Evolutionary conservation across 2,888 invertebrate species (phyloP), one percentile per base, ranked within the genome.

Genomic region (Lordiphosa andalusiaca): DNA sequence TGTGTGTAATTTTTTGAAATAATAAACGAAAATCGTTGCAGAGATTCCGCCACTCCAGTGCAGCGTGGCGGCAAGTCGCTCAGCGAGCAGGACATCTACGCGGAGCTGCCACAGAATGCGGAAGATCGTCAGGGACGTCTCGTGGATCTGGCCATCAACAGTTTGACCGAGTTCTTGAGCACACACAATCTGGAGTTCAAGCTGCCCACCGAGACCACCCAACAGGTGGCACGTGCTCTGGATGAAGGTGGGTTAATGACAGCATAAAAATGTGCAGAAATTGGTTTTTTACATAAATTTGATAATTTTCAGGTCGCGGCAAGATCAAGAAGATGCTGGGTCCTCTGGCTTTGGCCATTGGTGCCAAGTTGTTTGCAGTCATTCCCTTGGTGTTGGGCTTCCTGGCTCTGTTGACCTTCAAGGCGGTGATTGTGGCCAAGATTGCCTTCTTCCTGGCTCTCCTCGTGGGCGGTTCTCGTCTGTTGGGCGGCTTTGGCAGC

Each of bases 381-480:
- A 88, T 94, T 0, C 95, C 95, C 0, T 88, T 95, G 6, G 88
- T 94, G 13, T 91, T 95, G 66, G 94, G 94, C 13, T 93, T 93
- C 46, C 90, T 95, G 0, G 93, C 93, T 0, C 90, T 95, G 16
- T 88, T 95, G 70, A 93, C 94, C 21, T 91, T 93, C 41, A 96
- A 95, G 90, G 95, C 95, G 25, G 89, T 95, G 53, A 91, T 95
- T 67, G 92, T 95, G 10, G 93, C 95, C 47, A 96, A 95, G 88
- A 89, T 95, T 56, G 95, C 96, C 1, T 92, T 96, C 68, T 88
- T 95, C 48, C 90, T 95, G 38, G 94, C 95, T 21, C 92, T 93
- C 0, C 91, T 94, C 25, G 86, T 95, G 48, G 93, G 94, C 4
- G 90, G 94, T 70, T 94, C 94, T 81, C 94, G 92, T 76, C 90